Conservation (phyloP, 2,888 invertebrate species). For the Drosophila mimica region DNA sequence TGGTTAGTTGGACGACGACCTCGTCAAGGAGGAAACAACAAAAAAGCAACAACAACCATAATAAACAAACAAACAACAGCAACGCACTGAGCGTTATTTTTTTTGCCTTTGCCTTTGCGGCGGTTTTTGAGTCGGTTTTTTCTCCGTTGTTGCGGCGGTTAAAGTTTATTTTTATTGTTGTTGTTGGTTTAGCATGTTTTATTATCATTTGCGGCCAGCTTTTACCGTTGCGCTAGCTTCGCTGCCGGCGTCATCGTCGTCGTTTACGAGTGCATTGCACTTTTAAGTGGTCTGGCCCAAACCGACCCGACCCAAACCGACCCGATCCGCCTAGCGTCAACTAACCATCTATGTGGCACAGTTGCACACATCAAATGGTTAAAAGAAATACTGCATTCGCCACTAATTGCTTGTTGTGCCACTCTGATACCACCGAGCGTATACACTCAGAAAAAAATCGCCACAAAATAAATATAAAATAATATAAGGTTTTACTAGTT, state of each 20-base stretch:
- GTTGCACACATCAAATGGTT: slow-evolving; percentile 46
- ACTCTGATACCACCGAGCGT: not conserved
- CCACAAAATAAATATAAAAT: too few species aligned
- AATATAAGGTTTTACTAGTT: not conserved
- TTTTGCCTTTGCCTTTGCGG: slow-evolving; percentile 24
- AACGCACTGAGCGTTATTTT: slow-evolving; percentile 15
- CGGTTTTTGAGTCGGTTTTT: slow-evolving; percentile 29
- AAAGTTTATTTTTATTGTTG: slow-evolving; percentile 22
- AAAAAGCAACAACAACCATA: slow-evolving; percentile 9
- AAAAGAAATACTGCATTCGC: slow-evolving; percentile 21
- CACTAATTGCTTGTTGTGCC: slow-evolving; percentile 9
- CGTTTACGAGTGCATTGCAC: slow-evolving; percentile 63
- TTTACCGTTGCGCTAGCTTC: slow-evolving; percentile 50
- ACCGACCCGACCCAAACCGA: slow-evolving; percentile 22
- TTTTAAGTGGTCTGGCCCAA: slow-evolving; percentile 53
- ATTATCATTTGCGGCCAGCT: slow-evolving; percentile 65
- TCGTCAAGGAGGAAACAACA: slow-evolving; percentile 12
- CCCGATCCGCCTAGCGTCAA: slow-evolving; percentile 32
- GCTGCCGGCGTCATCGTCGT: slow-evolving; percentile 17
- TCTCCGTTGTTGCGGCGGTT: slow-evolving; percentile 33
- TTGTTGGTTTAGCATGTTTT: slow-evolving; percentile 53
- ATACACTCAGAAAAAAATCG: not conserved
- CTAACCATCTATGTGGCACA: slow-evolving; percentile 59
- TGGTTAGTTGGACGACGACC: slow-evolving; percentile 39
- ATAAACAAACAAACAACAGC: slow-evolving; percentile 1